Percentiles rank a stretch among this genome's conserved stretches.
These are phyloP conservation scores for Zingel zingel DNA, from an alignment of 2,113 vertebrate genomes.

Conservation along the genomic window DNA sequence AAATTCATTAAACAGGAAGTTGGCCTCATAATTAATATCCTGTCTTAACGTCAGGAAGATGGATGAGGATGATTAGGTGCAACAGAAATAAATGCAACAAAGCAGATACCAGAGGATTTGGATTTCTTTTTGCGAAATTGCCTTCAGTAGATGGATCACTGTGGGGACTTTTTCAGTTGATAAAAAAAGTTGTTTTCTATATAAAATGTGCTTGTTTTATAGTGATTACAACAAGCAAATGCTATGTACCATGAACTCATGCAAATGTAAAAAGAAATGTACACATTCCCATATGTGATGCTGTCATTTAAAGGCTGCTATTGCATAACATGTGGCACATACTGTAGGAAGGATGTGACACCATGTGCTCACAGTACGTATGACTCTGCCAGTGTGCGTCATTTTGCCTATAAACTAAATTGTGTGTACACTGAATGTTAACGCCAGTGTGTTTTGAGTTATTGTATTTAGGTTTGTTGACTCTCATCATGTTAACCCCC, in stretches of 20 bases:
- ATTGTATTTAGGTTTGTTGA: background rate
- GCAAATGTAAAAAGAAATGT: background rate
- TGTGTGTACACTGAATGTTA: background rate
- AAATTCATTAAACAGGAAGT: slow-evolving; percentile 70
- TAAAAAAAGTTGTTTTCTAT: slow-evolving; percentile 37
- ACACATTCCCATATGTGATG: background rate
- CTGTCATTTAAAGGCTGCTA: background rate
- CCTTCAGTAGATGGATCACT: slow-evolving; percentile 45
- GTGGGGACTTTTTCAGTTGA: slow-evolving; percentile 35
- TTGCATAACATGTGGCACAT: slow-evolving; percentile 21
- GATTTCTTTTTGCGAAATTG: slow-evolving; percentile 40
- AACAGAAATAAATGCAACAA: slow-evolving; percentile 59
- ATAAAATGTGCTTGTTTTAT: slow-evolving; percentile 8
- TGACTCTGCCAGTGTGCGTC: slow-evolving; percentile 2
- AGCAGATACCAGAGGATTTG: slow-evolving; percentile 45
- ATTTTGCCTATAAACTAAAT: slow-evolving; percentile 8
- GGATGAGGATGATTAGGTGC: slow-evolving; percentile 61
- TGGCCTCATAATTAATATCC: slow-evolving; percentile 76
- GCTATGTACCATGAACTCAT: background rate
- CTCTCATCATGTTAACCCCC: background rate
- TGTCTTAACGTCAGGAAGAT: slow-evolving; percentile 65
- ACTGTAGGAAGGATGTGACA: slow-evolving; percentile 3
- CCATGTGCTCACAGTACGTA: background rate
- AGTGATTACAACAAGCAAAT: background rate
- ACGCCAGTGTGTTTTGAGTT: background rate